Base-by-base conservation (phyloP, 1,140 invertebrate species). In the Drosophila busckii region DNA sequence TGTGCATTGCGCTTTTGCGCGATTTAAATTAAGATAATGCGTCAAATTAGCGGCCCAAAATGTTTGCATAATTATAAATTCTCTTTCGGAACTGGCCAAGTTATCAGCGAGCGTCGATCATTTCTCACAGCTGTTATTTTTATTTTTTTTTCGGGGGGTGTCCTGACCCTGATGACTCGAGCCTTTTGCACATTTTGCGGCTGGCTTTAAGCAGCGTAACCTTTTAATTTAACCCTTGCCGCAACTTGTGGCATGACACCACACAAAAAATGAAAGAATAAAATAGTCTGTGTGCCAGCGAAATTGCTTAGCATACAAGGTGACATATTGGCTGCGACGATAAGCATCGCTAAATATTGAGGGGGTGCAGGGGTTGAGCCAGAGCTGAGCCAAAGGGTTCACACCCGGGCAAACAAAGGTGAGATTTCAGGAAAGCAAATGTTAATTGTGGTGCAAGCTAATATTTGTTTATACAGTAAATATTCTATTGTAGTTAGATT, bases 1-100 rank as follows among this genome's bases (percentile, higher is more conserved):
- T 56, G 49, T 68, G 50, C 73, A 78, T 26, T 69, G 73, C 73
- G 73, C 73, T 78, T 78, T 82, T 54, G 68, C 61, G 63, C 75
- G 73, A 80, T 78, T 80, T 78, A 80, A 78, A 80, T 78, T 78
- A 80, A 78, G 73, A 78, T 78, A 78, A 60, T 65, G 73, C 64
- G 68, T 73, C 73, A 78, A 78, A 78, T 78, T 78, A 78, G 73
- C 73, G 73, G 58, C 69, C 75, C 69, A 42, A 76, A 76, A 82
- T 80, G 73, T 80, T 78, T 78, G 73, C 73, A 78, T 78, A 78
- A 78, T 78, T 80, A 78, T 80, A 40, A 34, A 41, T 32, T 62
- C 54, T 60, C 80, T 55, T n/a, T n/a, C n/a, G n/a, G n/a, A 40
- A 78, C 62, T 63, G 71, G 55, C 56, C 53, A 40, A 29, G 67